phyloP scores from a whole-genome alignment of 1,140 invertebrate genomes.

The Drosophila watanabei region DNA sequence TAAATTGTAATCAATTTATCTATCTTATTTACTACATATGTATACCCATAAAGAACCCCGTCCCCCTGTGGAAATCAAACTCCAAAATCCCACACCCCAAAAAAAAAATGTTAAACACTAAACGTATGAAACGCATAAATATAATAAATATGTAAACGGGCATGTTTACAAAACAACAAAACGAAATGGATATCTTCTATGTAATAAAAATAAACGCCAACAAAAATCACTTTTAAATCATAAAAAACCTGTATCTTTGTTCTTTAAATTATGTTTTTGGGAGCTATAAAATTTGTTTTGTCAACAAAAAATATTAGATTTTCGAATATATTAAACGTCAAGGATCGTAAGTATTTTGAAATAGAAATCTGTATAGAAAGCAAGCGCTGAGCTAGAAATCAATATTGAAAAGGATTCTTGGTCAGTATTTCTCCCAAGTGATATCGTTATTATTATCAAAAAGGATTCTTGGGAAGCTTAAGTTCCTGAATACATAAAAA shows the following conservation, averaged over 20 bases:
- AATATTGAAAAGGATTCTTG: too few relatives aligned
- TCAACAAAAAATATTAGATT: not conserved
- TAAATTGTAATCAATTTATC: constrained; percentile 73
- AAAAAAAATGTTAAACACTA: constrained; percentile 39
- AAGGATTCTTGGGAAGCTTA: not conserved
- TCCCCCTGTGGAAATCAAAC: constrained; percentile 13
- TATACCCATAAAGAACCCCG: constrained; percentile 36
- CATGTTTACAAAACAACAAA: constrained; percentile 32
- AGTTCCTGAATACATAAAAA: not conserved
- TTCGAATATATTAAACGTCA: not conserved
- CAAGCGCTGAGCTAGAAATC: not conserved
- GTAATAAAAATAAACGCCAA: constrained; percentile 50
- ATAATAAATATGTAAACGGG: constrained; percentile 32
- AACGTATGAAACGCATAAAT: constrained; percentile 36
- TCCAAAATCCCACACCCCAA: constrained; percentile 4
- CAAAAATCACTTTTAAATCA: constrained; percentile 40
- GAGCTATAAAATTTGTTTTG: too few relatives aligned
- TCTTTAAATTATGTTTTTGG: not conserved
- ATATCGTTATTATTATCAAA: too few relatives aligned
- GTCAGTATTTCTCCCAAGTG: not conserved
- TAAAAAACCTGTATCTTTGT: not conserved
- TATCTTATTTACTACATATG: constrained; percentile 63
- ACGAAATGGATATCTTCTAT: constrained; percentile 46
- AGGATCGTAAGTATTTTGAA: not conserved
- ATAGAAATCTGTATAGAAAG: not conserved